Evolutionary conservation across 2,113 vertebrate genomes (phyloP), one percentile per base, ranked within the genome.

Genomic region (Stegastes partitus): DNA sequence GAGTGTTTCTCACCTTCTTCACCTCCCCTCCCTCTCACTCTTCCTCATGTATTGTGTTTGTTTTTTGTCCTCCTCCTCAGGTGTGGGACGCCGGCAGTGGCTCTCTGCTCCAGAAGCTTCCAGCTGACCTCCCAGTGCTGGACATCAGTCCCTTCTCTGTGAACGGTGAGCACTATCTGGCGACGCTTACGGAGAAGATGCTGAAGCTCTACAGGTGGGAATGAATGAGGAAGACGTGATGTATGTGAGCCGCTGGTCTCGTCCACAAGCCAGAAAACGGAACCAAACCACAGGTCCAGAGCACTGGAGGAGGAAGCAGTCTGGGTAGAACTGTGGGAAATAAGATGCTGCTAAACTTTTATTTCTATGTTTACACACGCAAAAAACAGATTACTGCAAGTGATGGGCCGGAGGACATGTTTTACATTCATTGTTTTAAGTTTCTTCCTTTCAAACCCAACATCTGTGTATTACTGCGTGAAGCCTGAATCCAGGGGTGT

Each of bases 121-220:
- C 95, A 3, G 93, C 95, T 0, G 95, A 98, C 86, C 94, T 97
- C 10, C 97, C 98, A 0, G 95, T 99, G 64, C 68, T 99, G 92
- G 97, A 98, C 80, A 95, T 99, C 91, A 97, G 96, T 51, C 96
- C 97, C 0, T 94, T 98, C 71, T 91, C 94, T 10, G 94, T 95
- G 79, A 99, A 97, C 68, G 95, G 94, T 25, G 94, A 72, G 31
- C 95, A 92, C 88, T 95, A 95, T 79, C 90, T 99, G 89, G 96
- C 96, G 11, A 96, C 96, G 2, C 94, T 99, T 31, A 99, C 98
- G 0, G 97, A 98, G 93, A 99, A 97, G 91, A 94, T 82, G 74
- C 94, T 99, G 55, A 97, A 96, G 82, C 83, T 99, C 62, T 97
- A 99, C 93, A 96, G 87, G 82, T 99, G 98, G 98, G 95, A 96